phyloP scores from a whole-genome alignment of 2,113 vertebrate genomes.

The Xiphophorus maculatus region DNA sequence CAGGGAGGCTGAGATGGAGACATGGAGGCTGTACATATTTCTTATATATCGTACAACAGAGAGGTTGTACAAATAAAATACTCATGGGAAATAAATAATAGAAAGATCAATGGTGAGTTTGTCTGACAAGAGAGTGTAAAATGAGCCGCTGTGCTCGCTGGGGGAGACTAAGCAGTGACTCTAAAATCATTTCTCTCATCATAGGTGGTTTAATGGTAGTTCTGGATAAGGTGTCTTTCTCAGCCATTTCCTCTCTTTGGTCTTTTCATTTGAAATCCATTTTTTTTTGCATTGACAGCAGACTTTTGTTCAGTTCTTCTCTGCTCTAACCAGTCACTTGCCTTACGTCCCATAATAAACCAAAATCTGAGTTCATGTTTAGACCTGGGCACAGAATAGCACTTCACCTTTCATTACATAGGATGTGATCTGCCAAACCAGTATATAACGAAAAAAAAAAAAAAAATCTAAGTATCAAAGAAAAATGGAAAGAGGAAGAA shows the following conservation, averaged over 20 bases:
- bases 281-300: background rate
- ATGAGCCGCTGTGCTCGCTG: background rate
- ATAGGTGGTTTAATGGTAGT: background rate
- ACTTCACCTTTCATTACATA: background rate
- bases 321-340: background rate
- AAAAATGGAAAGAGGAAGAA: background rate
- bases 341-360: background rate
- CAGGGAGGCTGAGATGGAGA: background rate
- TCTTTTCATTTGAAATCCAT: background rate
- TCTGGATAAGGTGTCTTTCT: background rate
- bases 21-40: background rate
- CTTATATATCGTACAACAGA: background rate
- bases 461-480: background rate
- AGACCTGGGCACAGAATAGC: too few relatives aligned
- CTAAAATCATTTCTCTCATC: slow-evolving; percentile 1
- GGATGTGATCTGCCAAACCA: background rate
- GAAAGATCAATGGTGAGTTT: slow-evolving; percentile 1
- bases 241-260: background rate
- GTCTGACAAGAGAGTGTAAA: background rate
- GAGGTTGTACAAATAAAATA: slow-evolving; percentile 5
- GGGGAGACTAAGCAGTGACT: background rate
- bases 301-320: background rate
- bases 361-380: background rate
- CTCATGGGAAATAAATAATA: slow-evolving; percentile 6
- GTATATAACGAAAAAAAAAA: background rate